Evolutionary conservation across 2,888 invertebrate species (phyloP).

Genomic region (Xanthorhoe designata): DNA sequence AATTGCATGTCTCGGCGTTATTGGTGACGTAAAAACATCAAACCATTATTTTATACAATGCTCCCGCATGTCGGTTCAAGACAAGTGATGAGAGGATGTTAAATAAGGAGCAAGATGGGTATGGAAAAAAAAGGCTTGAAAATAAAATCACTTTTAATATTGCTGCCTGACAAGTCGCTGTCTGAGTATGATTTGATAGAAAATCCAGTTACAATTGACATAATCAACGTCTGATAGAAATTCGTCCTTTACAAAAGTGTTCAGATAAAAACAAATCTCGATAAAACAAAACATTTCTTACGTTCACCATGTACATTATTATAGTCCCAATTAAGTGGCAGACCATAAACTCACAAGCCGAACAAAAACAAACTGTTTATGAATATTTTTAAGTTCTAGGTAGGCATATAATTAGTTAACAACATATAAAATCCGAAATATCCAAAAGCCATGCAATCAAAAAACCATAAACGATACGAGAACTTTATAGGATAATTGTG

Average conservation of each 20-base stretch:
- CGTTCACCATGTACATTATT: not conserved
- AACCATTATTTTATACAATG: conserved; percentile 72
- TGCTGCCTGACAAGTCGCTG: not conserved
- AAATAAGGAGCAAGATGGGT: not conserved
- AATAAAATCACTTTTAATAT: not conserved
- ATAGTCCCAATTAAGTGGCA: conserved; percentile 15
- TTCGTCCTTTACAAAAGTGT: not conserved
- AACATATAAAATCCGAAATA: conserved; percentile 34
- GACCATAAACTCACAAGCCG: conserved; percentile 13
- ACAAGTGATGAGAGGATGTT: conserved; percentile 9
- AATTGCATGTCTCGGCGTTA: conserved; percentile 62
- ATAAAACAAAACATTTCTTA: not conserved
- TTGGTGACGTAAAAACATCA: conserved; percentile 69
- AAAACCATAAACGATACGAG: conserved; percentile 37
- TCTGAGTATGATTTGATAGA: no score
- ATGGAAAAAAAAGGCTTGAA: conserved; percentile 7
- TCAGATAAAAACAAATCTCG: not conserved
- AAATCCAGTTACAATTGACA: no score
- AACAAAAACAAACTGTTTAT: conserved; percentile 22
- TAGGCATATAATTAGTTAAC: conserved; percentile 40
- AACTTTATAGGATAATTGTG: conserved; percentile 44
- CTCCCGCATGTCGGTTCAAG: conserved; percentile 63
- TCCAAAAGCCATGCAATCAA: conserved; percentile 40
- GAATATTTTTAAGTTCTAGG: conserved; percentile 29
- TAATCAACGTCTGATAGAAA: not conserved